Conservation (phyloP, 2,797 vertebrate species). For the Sus cebifrons region DNA sequence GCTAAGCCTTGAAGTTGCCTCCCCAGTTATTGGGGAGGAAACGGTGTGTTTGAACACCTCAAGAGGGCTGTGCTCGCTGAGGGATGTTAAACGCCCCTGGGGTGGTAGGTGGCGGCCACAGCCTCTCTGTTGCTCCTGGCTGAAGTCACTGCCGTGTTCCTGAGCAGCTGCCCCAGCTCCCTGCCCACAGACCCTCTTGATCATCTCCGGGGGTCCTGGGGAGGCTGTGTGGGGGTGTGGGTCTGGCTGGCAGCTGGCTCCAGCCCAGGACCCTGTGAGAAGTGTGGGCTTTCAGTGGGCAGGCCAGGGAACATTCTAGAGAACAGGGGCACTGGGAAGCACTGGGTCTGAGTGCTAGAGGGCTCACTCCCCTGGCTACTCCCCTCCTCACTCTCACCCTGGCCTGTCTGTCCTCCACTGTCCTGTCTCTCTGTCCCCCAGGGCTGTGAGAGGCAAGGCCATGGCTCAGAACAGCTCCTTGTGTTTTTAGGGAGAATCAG, state of each 20-base stretch:
- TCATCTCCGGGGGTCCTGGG: neutral
- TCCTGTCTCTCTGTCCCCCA: neutral
- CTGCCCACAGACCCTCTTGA: neutral
- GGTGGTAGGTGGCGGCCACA: neutral
- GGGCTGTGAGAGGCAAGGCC: neutral
- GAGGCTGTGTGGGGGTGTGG: rapidly evolving
- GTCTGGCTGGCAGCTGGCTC: neutral
- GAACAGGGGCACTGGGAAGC: neutral
- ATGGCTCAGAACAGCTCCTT: neutral
- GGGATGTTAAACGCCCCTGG: neutral
- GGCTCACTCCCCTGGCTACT: no score
- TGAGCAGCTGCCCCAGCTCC: neutral
- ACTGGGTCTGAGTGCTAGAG: neutral
- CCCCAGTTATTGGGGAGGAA: neutral
- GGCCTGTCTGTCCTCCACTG: neutral
- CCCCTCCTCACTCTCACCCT: neutral
- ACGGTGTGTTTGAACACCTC: neutral
- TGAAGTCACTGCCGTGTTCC: neutral
- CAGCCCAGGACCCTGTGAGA: neutral
- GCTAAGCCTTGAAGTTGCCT: neutral
- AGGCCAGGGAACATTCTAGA: neutral
- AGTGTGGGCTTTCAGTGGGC: rapidly evolving
- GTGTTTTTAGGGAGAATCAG: conserved; percentile 81
- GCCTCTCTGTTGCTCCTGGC: neutral
- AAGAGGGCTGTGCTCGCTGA: neutral